Percentiles rank a stretch among this genome's conserved stretches.
Conservation (phyloP, 2,113 vertebrate species). For the Muntiacus reevesi region DNA sequence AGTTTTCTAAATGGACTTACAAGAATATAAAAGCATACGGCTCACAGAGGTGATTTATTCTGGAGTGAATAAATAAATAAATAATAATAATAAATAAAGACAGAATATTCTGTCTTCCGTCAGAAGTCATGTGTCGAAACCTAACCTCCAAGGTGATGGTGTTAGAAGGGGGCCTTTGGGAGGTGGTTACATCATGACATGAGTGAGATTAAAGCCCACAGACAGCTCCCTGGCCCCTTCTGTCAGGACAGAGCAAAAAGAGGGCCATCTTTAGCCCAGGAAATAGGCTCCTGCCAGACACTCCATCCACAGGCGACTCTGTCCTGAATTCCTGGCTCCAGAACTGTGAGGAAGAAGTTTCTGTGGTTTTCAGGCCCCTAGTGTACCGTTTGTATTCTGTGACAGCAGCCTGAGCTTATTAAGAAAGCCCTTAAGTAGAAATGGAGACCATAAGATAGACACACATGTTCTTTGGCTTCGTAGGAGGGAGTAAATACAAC, state of each 20-base stretch:
- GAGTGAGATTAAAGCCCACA: neutral
- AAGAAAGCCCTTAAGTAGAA: neutral
- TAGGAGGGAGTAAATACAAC: neutral
- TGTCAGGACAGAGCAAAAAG: neutral
- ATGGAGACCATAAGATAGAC: neutral
- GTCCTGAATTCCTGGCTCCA: neutral
- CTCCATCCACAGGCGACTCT: no score
- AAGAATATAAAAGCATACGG: neutral
- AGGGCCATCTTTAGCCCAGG: no score
- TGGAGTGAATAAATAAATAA: no score
- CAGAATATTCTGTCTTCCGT: neutral
- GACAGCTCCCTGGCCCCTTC: neutral
- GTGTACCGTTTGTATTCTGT: neutral
- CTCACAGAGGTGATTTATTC: accelerated
- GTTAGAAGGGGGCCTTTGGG: neutral
- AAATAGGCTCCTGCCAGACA: neutral
- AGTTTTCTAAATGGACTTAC: neutral
- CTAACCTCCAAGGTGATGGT: no score
- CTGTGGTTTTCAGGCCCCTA: neutral
- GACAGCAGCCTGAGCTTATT: neutral
- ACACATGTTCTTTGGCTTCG: neutral
- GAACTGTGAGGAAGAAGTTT: neutral
- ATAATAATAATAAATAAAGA: no score
- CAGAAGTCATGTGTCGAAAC: no score
- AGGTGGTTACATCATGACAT: neutral